Base-by-base conservation (phyloP, 2,888 invertebrate species). In the Nebria brevicollis region DNA sequence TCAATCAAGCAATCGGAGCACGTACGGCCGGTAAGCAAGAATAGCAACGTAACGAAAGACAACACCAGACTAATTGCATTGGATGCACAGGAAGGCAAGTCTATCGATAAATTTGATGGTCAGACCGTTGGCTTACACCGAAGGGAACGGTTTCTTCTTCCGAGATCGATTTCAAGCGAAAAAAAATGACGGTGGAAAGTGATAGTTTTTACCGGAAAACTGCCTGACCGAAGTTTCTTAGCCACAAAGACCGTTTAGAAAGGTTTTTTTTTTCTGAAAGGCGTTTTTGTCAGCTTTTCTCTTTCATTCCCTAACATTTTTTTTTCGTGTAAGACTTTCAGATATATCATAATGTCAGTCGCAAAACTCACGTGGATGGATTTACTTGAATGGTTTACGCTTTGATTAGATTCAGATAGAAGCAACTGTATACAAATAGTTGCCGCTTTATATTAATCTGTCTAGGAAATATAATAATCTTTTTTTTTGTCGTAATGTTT, bases 21-120 rank as follows among this genome's bases (percentile, higher is more conserved):
- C 88, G 88, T 86, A 85, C 70, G 70, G 85, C 86, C 87, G 86
- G 88, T 87, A 88, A 88, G 88, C 88, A 88, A 88, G 88, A 88
- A 88, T 86, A 87, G 87, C 87, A 85, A 42, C 68, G 68, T 70
- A 70, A 77, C 85, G 86, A 86, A 87, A 88, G 88, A 88, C 88
- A 87, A 87, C 87, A 86, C 85, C 84, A n/a, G 70, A 86, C 88
- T 88, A 88, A 88, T 88, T 88, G 87, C 88, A 87, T 87, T 85
- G 86, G 86, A 85, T 86, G 68, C 20, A 68, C 68, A n/a, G 68
- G 26, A 68, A 68, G 26, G 13, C 26, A 66, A 66, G 15, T 25
- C 15, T 13, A 8, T 26, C 68, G 26, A 20, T 25, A 15, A 68
- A 11, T 68, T 68, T 68, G 26, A 13, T 8, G 41, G 73, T 43